phyloP scores from a whole-genome alignment of 1,140 invertebrate species.

The Eciton burchellii region DNA sequence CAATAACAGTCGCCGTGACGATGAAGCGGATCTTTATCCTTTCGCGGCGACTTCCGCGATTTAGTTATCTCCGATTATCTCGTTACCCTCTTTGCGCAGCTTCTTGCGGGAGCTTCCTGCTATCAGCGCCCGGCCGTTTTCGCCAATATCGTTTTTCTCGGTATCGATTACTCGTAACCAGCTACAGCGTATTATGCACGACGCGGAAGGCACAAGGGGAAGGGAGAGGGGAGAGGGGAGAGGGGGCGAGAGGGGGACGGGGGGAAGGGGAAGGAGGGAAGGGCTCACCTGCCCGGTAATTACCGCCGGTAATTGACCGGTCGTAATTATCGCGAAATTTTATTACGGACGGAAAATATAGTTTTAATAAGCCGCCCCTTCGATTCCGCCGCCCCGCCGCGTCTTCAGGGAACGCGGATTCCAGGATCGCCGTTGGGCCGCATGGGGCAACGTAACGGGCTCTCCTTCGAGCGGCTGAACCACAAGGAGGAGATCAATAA shows the following conservation, averaged over 20 bases:
- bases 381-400: conserved; percentile 17
- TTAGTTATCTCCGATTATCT: conserved; percentile 59
- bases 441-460: conserved; percentile 22
- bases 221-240: too few relatives aligned
- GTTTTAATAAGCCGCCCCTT: conserved; percentile 64
- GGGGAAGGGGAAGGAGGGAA: neutral
- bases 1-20: conserved; percentile 25
- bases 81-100: conserved; percentile 28
- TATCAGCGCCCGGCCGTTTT: conserved; percentile 31
- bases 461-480: conserved; percentile 14
- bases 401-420: conserved; percentile 20
- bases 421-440: conserved; percentile 27
- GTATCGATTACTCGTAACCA: conserved; percentile 71
- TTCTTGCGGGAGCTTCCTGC: neutral
- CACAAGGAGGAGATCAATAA: conserved; percentile 6
- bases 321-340: conserved; percentile 79
- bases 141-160: conserved; percentile 62
- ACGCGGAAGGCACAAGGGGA: conserved; percentile 7
- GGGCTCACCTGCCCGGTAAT: conserved; percentile 69
- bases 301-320: conserved; percentile 73
- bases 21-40: conserved; percentile 44
- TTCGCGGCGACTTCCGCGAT: conserved; percentile 44
- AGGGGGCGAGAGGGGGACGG: too few relatives aligned
- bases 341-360: conserved; percentile 72
- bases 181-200: conserved; percentile 64